phyloP scores from a whole-genome alignment of 2,113 vertebrate species.

The Syrmaticus mikado region DNA sequence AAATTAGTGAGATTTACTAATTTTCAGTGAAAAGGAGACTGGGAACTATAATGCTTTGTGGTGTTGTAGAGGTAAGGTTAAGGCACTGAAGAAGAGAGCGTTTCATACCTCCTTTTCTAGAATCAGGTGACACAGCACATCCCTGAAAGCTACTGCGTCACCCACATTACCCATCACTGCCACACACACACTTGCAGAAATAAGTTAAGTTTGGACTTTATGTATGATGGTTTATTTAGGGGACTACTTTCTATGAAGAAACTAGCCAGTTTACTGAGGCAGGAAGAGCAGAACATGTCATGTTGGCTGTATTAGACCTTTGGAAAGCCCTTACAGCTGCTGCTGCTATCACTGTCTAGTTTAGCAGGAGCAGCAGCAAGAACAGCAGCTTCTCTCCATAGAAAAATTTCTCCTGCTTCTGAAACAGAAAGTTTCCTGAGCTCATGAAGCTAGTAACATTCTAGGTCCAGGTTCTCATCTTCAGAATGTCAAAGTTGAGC shows the following conservation, averaged over 20 bases:
- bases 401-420: not conserved
- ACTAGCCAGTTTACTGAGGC: not conserved
- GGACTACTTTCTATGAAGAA: not conserved
- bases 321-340: not conserved
- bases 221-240: not conserved
- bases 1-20: not conserved
- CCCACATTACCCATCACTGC: not conserved
- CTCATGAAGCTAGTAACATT: not conserved
- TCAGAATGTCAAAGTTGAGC: not conserved
- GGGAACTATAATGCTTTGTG: not conserved
- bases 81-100: not conserved
- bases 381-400: not conserved
- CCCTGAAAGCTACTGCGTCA: not conserved
- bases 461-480: not conserved
- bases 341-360: not conserved
- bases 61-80: not conserved
- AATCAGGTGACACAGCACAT: fast-evolving
- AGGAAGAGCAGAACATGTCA: not conserved
- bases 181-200: not conserved
- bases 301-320: not conserved
- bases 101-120: not conserved
- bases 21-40: not conserved
- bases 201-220: not conserved
- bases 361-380: not conserved
- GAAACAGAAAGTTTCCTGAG: not conserved